A percentile compares a stretch with the other conserved stretches of the same genome.
Conservation (phyloP, 2,888 invertebrate genomes). For the Diaphora mendica region DNA sequence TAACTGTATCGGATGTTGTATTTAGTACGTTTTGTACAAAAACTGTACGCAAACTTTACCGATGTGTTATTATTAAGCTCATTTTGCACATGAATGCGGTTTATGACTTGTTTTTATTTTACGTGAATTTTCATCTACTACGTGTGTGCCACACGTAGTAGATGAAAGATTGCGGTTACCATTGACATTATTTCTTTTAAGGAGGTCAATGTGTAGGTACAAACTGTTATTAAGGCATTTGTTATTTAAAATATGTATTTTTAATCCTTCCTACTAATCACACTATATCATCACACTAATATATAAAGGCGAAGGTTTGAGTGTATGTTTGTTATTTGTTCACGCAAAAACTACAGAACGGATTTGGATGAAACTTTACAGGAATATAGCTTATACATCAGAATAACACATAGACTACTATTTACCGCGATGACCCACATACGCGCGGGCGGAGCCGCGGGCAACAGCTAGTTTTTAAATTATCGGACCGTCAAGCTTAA, state of each 20-base stretch:
- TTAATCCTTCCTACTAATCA: no score
- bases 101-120: conserved; percentile 21
- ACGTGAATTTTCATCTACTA: conserved; percentile 10
- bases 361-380: no score
- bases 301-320: no score
- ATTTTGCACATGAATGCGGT: conserved; percentile 21
- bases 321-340: no score
- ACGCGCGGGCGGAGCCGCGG: no score
- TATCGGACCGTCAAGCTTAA: background rate
- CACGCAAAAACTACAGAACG: no score
- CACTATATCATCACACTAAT: no score
- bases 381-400: no score
- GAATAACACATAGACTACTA: no score
- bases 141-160: conserved; percentile 19
- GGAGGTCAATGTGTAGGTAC: conserved; percentile 16
- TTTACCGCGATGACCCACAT: no score
- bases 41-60: conserved; percentile 59
- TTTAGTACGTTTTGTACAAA: conserved; percentile 64
- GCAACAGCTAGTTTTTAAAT: no score
- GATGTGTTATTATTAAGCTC: conserved; percentile 38
- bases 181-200: conserved; percentile 17
- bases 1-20: conserved; percentile 68
- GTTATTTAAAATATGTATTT: background rate
- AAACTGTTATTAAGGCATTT: conserved; percentile 4
- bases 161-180: conserved; percentile 15